Conservation (phyloP, 2,797 vertebrate species). For the Crax fasciolata region DNA sequence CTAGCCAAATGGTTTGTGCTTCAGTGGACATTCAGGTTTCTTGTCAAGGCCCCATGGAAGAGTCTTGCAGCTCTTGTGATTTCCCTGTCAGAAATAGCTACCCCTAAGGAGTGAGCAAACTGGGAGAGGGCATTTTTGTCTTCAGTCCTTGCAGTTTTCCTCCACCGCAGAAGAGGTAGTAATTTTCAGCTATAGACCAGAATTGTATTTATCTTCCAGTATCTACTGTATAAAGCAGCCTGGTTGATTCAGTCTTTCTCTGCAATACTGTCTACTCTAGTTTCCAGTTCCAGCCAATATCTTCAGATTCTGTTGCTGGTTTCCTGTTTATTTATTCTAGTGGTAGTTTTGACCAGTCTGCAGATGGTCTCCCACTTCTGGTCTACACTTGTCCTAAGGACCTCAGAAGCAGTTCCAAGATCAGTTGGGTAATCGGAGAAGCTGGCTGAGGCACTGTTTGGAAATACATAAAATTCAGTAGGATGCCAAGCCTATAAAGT, state of each 20-base stretch:
- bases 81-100: neutral
- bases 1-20: neutral
- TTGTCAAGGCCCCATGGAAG: neutral
- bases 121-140: neutral
- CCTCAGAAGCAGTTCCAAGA: neutral
- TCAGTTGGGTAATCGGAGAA: accelerated
- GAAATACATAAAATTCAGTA: neutral
- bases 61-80: neutral
- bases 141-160: neutral
- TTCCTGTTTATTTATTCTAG: neutral
- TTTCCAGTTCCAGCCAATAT: neutral
- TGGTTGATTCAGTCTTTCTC: neutral
- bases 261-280: neutral
- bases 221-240: neutral
- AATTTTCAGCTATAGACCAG: neutral
- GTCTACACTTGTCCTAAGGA: neutral
- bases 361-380: neutral
- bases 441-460: neutral
- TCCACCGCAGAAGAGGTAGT: neutral
- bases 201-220: neutral
- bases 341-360: neutral
- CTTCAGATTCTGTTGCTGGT: neutral
- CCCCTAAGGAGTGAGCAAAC: neutral
- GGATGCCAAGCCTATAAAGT: neutral
- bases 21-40: neutral